Percentiles rank a stretch among this genome's conserved stretches.
These are phyloP conservation scores for Cryptocephalus primarius DNA, from an alignment of 2,888 invertebrate genomes.

Conservation along the genomic window DNA sequence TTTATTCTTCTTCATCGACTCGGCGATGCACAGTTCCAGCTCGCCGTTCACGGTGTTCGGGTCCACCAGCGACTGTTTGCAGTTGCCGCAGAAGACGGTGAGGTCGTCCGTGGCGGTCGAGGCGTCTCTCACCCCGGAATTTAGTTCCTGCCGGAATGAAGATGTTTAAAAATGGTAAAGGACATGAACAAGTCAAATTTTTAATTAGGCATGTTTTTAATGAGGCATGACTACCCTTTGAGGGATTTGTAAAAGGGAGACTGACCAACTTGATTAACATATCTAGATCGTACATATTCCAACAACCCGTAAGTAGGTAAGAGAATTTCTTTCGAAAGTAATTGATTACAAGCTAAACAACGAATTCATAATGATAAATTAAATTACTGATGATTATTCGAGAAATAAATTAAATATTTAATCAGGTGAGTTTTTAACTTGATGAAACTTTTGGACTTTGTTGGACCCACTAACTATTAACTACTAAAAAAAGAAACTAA, in stretches of 20 bases:
- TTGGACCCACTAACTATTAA: no score
- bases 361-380: no score
- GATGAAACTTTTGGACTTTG: no score
- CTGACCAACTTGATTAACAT: no score
- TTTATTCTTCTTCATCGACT: constrained; percentile 24
- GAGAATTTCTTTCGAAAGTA: no score
- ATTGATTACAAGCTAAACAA: no score
- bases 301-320: no score
- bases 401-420: no score
- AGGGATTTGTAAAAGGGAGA: neutral
- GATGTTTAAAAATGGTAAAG: neutral
- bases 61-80: constrained; percentile 23
- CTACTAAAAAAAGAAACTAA: no score
- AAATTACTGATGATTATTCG: no score
- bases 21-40: constrained; percentile 27
- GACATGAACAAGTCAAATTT: neutral
- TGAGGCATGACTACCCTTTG: neutral
- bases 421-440: no score
- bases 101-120: constrained; percentile 26
- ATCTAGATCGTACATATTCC: no score
- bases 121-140: constrained; percentile 17
- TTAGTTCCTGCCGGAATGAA: constrained; percentile 11
- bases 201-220: neutral
- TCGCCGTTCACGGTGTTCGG: constrained; percentile 24
- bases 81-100: constrained; percentile 22